A percentile compares a stretch with the other conserved stretches of the same genome.
These are phyloP conservation scores for Epizoanthus scotinus DNA, from an alignment of 92 coral and sea anemone species.

Conservation along the genomic window DNA sequence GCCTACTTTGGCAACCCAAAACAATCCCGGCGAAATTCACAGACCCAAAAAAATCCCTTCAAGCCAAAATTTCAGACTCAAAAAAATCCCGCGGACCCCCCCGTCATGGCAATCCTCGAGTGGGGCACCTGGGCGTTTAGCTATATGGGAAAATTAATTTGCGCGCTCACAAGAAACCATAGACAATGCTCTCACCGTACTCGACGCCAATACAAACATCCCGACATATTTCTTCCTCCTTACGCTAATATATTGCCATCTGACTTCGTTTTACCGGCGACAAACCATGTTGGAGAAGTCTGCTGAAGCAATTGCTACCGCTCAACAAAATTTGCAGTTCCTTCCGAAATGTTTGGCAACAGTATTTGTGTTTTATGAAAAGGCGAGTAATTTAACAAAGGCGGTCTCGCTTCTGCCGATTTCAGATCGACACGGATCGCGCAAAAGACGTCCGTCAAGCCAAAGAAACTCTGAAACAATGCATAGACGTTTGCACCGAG, in stretches of 20 bases:
- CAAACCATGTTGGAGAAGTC: conserved; percentile 51
- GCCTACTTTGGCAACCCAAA: too few relatives aligned
- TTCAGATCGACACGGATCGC: conserved; percentile 24
- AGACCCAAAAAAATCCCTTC: too few relatives aligned
- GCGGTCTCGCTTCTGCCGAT: conserved; percentile 9
- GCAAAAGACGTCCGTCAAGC: conserved; percentile 28
- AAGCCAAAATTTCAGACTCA: too few relatives aligned
- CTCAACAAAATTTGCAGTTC: conserved; percentile 42
- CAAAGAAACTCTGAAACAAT: conserved; percentile 27
- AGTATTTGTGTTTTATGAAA: conserved; percentile 56
- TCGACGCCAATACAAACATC: conserved; percentile 1
- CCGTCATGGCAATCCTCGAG: too few relatives aligned
- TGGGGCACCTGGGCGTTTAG: too few relatives aligned
- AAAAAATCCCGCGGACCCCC: too few relatives aligned
- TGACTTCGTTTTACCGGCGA: conserved; percentile 63
- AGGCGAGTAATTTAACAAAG: conserved; percentile 58
- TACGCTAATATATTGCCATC: conserved; percentile 45
- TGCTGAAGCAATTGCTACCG: conserved; percentile 16
- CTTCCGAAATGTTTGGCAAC: conserved; percentile 37
- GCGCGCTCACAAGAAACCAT: conserved; percentile 49
- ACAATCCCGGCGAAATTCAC: too few relatives aligned
- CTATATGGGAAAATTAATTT: conserved; percentile 54
- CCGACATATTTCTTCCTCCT: conserved; percentile 27
- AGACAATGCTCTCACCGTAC: not conserved
- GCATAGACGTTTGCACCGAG: conserved; percentile 47